Conservation (phyloP, 2,113 vertebrate genomes). For the Hippolais icterina region DNA sequence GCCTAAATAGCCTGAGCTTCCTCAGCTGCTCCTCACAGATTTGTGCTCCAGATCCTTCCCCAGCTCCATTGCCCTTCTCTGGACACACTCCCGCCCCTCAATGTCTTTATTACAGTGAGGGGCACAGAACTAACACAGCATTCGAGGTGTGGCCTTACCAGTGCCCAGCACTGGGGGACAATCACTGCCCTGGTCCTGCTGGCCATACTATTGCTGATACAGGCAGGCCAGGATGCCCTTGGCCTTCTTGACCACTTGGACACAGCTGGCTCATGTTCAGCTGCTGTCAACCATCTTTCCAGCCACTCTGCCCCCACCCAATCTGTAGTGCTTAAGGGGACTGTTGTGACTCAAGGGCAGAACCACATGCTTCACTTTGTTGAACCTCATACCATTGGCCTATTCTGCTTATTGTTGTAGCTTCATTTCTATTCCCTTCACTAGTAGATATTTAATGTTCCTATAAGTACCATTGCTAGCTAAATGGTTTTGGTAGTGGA, state of each 20-base stretch:
- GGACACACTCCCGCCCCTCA: fast-evolving
- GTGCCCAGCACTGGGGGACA: neutral
- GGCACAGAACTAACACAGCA: neutral
- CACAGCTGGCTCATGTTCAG: neutral
- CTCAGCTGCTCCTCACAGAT: neutral
- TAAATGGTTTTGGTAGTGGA: neutral
- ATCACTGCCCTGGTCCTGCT: neutral
- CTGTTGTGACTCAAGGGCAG: neutral
- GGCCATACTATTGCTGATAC: neutral
- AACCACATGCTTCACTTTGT: neutral
- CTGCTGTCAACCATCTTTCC: neutral
- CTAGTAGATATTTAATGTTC: neutral
- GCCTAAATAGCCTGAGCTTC: neutral
- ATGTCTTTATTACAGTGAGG: neutral
- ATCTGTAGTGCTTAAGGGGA: neutral
- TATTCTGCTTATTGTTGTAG: neutral
- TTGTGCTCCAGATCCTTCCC: fast-evolving
- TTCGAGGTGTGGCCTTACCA: neutral
- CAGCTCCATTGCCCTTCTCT: neutral
- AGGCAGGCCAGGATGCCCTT: neutral
- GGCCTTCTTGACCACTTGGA: neutral
- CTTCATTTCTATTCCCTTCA: neutral
- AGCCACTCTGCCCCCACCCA: neutral
- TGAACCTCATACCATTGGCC: neutral
- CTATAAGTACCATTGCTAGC: neutral